These are phyloP conservation scores for Parthenolecanium corni DNA, from an alignment of 2,888 invertebrate species.

Conservation along the genomic window DNA sequence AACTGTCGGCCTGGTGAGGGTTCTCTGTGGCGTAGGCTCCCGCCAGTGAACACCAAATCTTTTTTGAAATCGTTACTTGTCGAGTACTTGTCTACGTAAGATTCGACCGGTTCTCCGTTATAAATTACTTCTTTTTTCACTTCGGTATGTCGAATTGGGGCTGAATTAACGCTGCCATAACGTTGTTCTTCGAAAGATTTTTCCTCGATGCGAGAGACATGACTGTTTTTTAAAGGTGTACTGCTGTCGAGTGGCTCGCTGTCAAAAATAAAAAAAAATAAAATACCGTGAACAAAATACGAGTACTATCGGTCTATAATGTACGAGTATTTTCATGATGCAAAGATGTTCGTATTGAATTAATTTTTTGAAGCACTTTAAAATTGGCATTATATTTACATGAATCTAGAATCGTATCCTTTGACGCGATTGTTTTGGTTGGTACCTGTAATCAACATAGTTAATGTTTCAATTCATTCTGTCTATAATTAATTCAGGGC, in stretches of 20 bases:
- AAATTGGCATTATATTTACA: conserved; percentile 12
- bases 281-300: not conserved
- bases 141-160: conserved; percentile 28
- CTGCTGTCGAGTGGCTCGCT: conserved; percentile 34
- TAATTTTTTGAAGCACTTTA: too few relatives aligned
- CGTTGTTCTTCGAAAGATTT: conserved; percentile 32
- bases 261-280: not conserved
- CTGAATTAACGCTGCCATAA: conserved; percentile 32
- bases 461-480: not conserved
- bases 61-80: conserved; percentile 19
- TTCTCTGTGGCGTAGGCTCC: conserved; percentile 31
- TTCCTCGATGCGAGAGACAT: conserved; percentile 32
- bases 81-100: conserved; percentile 16
- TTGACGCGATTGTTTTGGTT: conserved; percentile 18
- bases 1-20: conserved; percentile 31
- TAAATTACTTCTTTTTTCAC: conserved; percentile 25
- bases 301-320: not conserved
- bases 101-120: conserved; percentile 14
- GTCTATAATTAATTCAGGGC: not conserved
- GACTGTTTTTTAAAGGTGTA: conserved; percentile 32
- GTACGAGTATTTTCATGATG: too few relatives aligned
- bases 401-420: conserved; percentile 21
- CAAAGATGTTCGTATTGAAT: not conserved
- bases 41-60: conserved; percentile 33
- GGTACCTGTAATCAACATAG: conserved; percentile 2